Evolutionary conservation across 2,113 vertebrate species (phyloP).

Genomic region (Petromus typicus): DNA sequence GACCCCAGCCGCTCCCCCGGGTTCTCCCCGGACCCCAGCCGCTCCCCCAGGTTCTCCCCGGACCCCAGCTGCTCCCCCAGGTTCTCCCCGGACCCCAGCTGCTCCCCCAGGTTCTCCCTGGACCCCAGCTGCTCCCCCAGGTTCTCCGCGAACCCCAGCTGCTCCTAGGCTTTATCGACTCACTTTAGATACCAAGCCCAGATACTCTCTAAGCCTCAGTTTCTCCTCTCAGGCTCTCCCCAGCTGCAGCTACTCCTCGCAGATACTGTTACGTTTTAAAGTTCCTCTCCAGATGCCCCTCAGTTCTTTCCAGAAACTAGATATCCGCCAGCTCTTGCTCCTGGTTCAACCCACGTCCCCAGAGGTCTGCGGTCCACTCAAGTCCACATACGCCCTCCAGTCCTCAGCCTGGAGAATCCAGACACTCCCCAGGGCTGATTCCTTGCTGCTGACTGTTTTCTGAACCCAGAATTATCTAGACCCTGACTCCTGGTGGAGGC

Average conservation of each 20-base stretch:
- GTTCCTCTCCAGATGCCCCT: background rate
- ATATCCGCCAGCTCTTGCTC: background rate
- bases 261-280: background rate
- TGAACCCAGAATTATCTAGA: background rate
- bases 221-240: background rate
- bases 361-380: background rate
- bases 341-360: background rate
- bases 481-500: background rate
- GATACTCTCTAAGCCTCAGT: background rate
- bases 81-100: background rate
- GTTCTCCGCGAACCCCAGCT: background rate
- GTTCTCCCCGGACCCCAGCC: background rate
- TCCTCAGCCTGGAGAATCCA: background rate
- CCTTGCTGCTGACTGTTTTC: background rate
- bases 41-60: background rate
- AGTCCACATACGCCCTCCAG: background rate
- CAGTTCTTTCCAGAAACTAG: background rate
- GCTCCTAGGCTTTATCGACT: no score
- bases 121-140: background rate
- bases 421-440: background rate
- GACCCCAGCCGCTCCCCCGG: no score
- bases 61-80: background rate
- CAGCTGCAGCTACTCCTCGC: background rate
- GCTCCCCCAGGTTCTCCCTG: rapidly evolving
- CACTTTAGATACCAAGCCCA: no score